Evolutionary conservation across 2,113 vertebrate species (phyloP).

Genomic region (Tympanuchus pallidicinctus): DNA sequence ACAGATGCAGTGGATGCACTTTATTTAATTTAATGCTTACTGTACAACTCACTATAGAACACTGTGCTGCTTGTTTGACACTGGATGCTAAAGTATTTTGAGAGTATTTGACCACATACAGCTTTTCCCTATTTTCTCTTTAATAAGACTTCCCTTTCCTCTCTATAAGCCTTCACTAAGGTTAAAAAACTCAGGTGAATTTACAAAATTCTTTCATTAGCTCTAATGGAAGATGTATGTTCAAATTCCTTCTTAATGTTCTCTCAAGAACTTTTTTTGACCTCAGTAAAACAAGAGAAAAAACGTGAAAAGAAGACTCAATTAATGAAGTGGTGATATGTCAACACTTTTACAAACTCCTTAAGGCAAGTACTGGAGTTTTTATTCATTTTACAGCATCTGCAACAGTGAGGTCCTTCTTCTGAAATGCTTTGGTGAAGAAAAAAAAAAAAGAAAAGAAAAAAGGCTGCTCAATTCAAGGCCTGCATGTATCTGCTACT

Average conservation of each 20-base stretch:
- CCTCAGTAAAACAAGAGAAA: conserved; percentile 31
- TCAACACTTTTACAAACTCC: conserved; percentile 26
- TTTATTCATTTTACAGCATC: conserved; percentile 1
- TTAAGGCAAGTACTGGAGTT: neutral
- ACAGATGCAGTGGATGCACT: neutral
- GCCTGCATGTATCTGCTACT: neutral
- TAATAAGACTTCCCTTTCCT: neutral
- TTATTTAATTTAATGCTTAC: neutral
- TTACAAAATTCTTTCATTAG: conserved; percentile 7
- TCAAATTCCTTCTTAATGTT: conserved; percentile 28
- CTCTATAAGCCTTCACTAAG: neutral
- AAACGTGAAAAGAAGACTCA: conserved; percentile 33
- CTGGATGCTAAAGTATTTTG: neutral
- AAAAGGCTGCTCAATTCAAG: neutral
- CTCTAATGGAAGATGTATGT: neutral
- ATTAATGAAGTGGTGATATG: conserved; percentile 37
- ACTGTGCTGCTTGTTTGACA: neutral
- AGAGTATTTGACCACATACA: neutral
- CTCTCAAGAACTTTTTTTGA: neutral
- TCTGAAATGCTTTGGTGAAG: neutral
- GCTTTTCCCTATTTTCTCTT: neutral
- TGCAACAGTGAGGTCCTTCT: neutral
- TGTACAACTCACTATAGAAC: neutral
- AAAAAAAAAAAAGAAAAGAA: neutral
- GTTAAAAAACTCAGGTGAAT: neutral